Evolutionary conservation across 2,797 vertebrate genomes (phyloP).

Genomic region (Parauchenoglanis ngamensis): DNA sequence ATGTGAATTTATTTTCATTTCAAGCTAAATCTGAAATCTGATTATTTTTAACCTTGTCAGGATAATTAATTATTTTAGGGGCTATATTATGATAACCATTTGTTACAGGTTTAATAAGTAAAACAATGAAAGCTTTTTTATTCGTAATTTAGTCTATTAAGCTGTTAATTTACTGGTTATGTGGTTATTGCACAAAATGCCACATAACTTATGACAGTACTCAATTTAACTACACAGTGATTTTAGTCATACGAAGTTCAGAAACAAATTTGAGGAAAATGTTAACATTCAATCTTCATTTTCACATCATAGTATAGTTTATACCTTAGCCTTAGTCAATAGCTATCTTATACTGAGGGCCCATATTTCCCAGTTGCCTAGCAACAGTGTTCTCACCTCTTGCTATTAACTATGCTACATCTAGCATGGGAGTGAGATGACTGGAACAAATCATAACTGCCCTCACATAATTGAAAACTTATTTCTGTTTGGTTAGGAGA

Average conservation of each 20-base stretch:
- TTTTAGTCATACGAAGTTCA: background rate
- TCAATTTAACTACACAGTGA: background rate
- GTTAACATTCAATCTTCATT: background rate
- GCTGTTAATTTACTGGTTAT: background rate
- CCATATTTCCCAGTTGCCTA: conserved; percentile 16
- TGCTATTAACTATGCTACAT: conserved; percentile 5
- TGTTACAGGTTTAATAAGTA: background rate
- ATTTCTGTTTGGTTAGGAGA: background rate
- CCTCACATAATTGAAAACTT: background rate
- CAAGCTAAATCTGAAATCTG: background rate
- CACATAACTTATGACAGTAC: background rate
- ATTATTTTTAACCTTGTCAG: background rate
- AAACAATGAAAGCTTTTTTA: background rate
- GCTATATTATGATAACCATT: background rate
- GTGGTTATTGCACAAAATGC: background rate
- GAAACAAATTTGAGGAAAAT: background rate
- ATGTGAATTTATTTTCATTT: background rate
- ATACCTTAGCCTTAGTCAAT: background rate
- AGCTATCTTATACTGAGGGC: background rate
- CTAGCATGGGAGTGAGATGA: background rate
- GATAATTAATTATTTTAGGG: background rate
- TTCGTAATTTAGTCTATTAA: background rate
- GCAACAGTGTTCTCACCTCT: conserved; percentile 14
- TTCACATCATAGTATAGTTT: background rate
- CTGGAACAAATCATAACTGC: background rate